Conservation (phyloP, 2,113 vertebrate species). For the Tragelaphus buxtoni region DNA sequence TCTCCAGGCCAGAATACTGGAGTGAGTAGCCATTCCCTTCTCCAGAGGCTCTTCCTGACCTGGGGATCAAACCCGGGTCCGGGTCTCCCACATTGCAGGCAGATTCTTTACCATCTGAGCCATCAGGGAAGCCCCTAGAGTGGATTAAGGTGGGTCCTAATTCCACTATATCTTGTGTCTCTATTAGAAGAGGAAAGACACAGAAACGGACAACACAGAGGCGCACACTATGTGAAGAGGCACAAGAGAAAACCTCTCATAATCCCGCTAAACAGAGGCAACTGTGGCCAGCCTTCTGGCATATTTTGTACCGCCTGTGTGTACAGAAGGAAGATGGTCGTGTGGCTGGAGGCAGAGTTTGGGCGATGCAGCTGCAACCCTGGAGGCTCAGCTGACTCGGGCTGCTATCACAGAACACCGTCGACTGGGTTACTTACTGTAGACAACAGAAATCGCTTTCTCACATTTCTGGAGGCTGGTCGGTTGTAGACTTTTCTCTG, state of each 20-base stretch:
- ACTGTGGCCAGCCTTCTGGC: not conserved
- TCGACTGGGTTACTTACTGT: accelerated
- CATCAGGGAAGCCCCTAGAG: not conserved
- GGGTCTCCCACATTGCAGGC: not conserved
- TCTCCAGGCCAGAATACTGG: not conserved
- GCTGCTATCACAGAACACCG: not conserved
- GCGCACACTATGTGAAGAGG: not conserved
- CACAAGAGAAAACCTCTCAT: not conserved
- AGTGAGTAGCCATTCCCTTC: not conserved
- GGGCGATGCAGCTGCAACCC: not conserved
- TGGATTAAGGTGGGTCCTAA: not conserved
- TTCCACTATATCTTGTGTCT: not conserved
- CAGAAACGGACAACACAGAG: not conserved
- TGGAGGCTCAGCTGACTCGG: not conserved
- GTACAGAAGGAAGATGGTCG: too few relatives aligned
- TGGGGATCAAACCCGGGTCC: not conserved
- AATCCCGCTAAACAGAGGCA: not conserved
- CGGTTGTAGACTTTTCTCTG: not conserved
- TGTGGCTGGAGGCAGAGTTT: not conserved
- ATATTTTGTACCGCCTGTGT: not conserved
- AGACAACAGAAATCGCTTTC: not conserved
- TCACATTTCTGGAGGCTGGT: not conserved
- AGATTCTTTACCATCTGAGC: not conserved
- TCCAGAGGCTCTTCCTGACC: not conserved
- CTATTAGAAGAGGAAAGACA: not conserved